Evolutionary conservation across 2,888 invertebrate genomes (phyloP).

Genomic region (Philhelius pedissequus): DNA sequence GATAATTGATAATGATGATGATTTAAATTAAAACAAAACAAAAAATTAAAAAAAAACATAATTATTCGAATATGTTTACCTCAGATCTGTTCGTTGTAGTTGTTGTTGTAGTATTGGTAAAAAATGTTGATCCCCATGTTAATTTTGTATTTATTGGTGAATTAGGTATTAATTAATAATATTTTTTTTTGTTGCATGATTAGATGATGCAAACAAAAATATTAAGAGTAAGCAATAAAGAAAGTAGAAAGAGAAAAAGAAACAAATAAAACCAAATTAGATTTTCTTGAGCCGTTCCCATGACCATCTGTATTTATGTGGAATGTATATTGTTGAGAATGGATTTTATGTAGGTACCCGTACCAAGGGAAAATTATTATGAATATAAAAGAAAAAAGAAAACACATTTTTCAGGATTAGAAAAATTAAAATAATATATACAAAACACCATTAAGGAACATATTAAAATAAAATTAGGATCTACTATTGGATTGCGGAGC

Average conservation of each 20-base stretch:
- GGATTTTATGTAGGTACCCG: constrained; percentile 55
- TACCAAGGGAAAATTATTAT: constrained; percentile 40
- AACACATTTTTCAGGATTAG: constrained; percentile 58
- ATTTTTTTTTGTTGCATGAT: constrained; percentile 25
- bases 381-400: constrained; percentile 66
- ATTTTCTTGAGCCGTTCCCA: constrained; percentile 79
- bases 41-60: not conserved
- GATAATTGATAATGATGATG: constrained; percentile 16
- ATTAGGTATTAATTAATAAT: no score
- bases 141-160: constrained; percentile 42
- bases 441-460: constrained; percentile 36
- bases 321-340: constrained; percentile 62
- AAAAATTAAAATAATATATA: constrained; percentile 54
- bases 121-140: constrained; percentile 52
- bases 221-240: constrained; percentile 69
- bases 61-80: constrained; percentile 72
- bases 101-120: constrained; percentile 41
- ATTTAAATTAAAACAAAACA: constrained; percentile 8
- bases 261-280: constrained; percentile 74
- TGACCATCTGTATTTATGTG: constrained; percentile 74
- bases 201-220: constrained; percentile 37
- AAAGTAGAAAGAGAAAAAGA: constrained; percentile 70
- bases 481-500: constrained; percentile 10
- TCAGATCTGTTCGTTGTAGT: constrained; percentile 74
- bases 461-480: not conserved